phyloP scores from a whole-genome alignment of 2,113 vertebrate genomes.

The Colaptes auratus region DNA sequence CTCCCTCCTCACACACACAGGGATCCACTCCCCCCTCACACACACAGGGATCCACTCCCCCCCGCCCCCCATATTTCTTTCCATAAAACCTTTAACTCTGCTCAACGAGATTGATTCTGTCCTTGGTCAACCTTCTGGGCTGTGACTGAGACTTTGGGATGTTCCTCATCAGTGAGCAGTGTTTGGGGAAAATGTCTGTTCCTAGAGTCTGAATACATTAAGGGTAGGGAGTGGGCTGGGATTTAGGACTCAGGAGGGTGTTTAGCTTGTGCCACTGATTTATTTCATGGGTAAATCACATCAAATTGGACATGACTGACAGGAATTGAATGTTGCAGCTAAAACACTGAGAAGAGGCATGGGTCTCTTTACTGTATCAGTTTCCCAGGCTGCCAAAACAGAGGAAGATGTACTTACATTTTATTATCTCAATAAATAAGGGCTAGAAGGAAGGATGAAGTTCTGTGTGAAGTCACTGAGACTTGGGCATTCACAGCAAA shows the following conservation, averaged over 20 bases:
- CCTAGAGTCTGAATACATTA: not conserved
- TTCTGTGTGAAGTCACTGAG: not conserved
- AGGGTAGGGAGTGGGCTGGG: not conserved
- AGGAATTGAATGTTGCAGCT: not conserved
- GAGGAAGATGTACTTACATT: not conserved
- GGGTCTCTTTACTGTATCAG: not conserved
- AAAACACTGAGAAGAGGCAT: not conserved
- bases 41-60: no score
- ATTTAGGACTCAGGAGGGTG: not conserved
- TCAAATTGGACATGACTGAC: not conserved
- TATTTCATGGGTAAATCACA: not conserved
- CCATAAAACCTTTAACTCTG: slow-evolving; percentile 13
- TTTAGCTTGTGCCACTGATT: not conserved
- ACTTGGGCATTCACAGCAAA: not conserved
- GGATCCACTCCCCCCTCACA: no score
- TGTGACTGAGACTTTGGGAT: not conserved
- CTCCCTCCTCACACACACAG: no score
- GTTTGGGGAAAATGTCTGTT: not conserved
- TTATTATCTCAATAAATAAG: not conserved
- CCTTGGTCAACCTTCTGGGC: not conserved
- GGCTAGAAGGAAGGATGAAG: not conserved
- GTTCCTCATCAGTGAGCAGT: not conserved
- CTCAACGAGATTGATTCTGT: not conserved
- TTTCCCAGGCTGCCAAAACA: not conserved
- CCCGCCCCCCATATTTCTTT: not conserved